Percentiles rank a stretch among this genome's conserved stretches.
Evolutionary conservation across 2,888 invertebrate genomes (phyloP).

Genomic region (Noctua janthe): DNA sequence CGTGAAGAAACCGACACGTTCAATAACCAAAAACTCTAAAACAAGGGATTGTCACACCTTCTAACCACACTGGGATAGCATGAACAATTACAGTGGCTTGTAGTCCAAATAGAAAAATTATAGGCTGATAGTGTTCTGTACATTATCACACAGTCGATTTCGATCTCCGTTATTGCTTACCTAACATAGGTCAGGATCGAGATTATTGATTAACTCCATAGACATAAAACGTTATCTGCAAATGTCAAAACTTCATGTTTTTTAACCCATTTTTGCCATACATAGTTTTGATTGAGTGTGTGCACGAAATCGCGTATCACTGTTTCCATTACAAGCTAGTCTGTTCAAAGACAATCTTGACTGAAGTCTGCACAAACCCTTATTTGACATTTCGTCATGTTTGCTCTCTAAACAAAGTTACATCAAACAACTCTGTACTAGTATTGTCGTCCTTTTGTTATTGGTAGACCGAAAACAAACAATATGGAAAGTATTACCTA

Average conservation of each 20-base stretch:
- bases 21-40: neutral
- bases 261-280: neutral
- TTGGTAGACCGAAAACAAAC: constrained; percentile 29
- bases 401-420: constrained; percentile 44
- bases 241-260: neutral
- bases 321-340: neutral
- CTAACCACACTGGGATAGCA: neutral
- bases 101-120: neutral
- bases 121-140: neutral
- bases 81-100: neutral
- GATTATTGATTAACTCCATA: neutral
- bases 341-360: neutral
- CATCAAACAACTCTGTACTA: constrained; percentile 26
- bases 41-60: neutral
- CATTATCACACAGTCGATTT: neutral
- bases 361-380: neutral
- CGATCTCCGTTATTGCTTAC: neutral
- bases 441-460: constrained; percentile 37
- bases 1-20: neutral
- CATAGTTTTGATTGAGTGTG: neutral
- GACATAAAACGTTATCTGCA: neutral
- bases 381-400: constrained; percentile 31
- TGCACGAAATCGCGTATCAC: neutral
- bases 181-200: neutral
- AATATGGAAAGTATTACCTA: constrained; percentile 22